A percentile compares a stretch with the other conserved stretches of the same genome.
These are phyloP conservation scores for Tetramorium simillimum DNA, from an alignment of 1,140 invertebrate species.

Conservation along the genomic window DNA sequence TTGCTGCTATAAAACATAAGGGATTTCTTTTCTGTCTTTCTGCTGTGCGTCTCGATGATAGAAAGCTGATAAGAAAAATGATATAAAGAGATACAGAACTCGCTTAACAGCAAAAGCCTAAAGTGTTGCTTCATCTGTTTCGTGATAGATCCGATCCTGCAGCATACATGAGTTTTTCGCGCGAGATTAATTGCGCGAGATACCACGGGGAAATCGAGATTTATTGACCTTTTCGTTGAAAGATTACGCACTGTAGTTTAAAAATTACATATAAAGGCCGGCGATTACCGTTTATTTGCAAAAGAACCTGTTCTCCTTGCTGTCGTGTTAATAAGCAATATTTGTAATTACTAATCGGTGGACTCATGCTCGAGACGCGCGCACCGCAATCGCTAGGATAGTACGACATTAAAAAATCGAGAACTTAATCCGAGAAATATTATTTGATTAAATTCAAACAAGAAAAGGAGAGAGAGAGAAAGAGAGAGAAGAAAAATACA, in stretches of 20 bases:
- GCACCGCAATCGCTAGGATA: background rate
- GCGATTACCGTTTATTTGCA: slow-evolving; percentile 36
- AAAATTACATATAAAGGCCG: slow-evolving; percentile 34
- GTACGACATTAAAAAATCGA: background rate
- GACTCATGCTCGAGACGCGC: slow-evolving; percentile 4
- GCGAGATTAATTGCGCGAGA: slow-evolving; percentile 54
- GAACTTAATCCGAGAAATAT: slow-evolving; percentile 12
- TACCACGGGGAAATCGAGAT: slow-evolving; percentile 45
- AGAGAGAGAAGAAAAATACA: background rate
- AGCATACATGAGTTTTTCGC: slow-evolving; percentile 5
- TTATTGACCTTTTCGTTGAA: slow-evolving; percentile 53
- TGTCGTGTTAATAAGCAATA: slow-evolving; percentile 44
- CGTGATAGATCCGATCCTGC: slow-evolving; percentile 24
- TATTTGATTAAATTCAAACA: background rate
- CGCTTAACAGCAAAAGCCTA: background rate
- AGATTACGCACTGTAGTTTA: slow-evolving; percentile 33
- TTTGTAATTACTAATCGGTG: slow-evolving; percentile 48
- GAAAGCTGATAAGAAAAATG: background rate
- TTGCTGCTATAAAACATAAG: background rate
- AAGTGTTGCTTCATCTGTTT: background rate
- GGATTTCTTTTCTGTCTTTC: background rate
- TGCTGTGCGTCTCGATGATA: background rate
- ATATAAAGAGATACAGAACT: background rate
- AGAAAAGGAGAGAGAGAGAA: background rate
- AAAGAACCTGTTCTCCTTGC: slow-evolving; percentile 51